Percentiles rank a stretch among this genome's conserved stretches.
Evolutionary conservation across 1,140 invertebrate genomes (phyloP).

Genomic region (Acyrthosiphon pisum): DNA sequence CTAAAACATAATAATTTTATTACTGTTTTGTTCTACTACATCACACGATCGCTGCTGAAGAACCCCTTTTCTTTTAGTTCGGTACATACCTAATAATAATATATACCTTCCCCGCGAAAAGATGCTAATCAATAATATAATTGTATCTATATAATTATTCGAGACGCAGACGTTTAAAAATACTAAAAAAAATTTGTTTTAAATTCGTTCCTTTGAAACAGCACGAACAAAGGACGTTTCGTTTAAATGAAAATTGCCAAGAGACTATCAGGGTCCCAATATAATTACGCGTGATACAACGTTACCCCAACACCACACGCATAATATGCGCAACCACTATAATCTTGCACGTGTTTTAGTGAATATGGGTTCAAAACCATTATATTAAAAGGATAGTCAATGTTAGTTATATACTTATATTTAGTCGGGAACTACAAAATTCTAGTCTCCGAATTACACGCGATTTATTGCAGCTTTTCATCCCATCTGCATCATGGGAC

Average conservation of each 20-base stretch:
- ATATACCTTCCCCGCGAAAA: neutral
- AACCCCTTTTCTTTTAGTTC: neutral
- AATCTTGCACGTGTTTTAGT: slow-evolving; percentile 21
- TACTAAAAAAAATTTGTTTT: neutral
- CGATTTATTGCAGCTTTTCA: neutral
- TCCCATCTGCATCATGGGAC: neutral
- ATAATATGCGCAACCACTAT: neutral
- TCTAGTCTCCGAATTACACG: neutral
- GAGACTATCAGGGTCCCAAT: slow-evolving; percentile 24
- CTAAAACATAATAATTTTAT: neutral
- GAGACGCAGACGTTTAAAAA: neutral
- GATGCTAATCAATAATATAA: neutral
- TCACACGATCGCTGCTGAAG: neutral
- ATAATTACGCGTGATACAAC: slow-evolving; percentile 1
- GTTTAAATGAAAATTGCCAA: slow-evolving; percentile 30
- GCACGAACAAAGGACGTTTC: slow-evolving; percentile 5
- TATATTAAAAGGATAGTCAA: neutral
- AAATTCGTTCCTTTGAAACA: neutral
- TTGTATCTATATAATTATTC: neutral
- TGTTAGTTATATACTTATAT: neutral
- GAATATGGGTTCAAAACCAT: neutral
- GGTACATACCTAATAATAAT: neutral
- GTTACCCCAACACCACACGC: neutral
- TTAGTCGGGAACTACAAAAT: neutral
- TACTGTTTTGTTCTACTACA: neutral